These are phyloP conservation scores for Diplolepis rosae DNA, from an alignment of 2,888 invertebrate genomes.

Conservation along the genomic window DNA sequence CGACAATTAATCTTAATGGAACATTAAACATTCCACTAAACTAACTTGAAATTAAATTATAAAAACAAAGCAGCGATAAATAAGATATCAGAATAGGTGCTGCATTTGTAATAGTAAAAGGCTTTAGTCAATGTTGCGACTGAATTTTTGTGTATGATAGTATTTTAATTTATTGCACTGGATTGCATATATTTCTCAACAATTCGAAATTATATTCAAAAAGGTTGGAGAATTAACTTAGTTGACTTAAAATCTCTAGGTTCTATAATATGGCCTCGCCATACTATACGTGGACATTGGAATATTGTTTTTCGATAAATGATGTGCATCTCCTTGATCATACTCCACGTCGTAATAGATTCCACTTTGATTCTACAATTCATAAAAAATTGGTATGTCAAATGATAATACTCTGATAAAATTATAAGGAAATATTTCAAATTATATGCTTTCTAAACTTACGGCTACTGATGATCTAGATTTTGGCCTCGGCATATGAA, in stretches of 20 bases:
- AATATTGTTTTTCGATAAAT: slow-evolving; percentile 77
- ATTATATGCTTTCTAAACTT: background rate
- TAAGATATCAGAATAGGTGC: too few species aligned
- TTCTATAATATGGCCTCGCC: slow-evolving; percentile 80
- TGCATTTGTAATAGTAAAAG: too few species aligned
- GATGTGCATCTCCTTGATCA: slow-evolving; percentile 79
- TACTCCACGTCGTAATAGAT: slow-evolving; percentile 94
- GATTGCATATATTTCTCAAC: background rate
- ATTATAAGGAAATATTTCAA: background rate
- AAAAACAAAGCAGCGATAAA: too few species aligned
- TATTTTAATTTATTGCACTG: background rate
- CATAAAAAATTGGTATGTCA: background rate
- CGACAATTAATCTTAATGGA: too few species aligned
- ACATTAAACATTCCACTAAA: too few species aligned
- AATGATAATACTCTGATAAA: background rate
- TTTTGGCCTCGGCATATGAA: slow-evolving; percentile 88
- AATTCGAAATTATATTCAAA: background rate
- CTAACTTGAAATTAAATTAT: too few species aligned
- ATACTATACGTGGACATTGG: slow-evolving; percentile 90
- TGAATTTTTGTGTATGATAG: background rate
- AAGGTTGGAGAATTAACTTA: background rate
- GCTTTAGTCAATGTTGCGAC: too few species aligned
- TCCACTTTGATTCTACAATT: slow-evolving; percentile 88
- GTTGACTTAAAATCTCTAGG: slow-evolving; percentile 64
- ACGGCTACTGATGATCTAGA: slow-evolving; percentile 84